Percentiles rank a stretch among this genome's conserved stretches.
Evolutionary conservation across 1,140 invertebrate genomes (phyloP).

Genomic region (Bathynomus jamesi): DNA sequence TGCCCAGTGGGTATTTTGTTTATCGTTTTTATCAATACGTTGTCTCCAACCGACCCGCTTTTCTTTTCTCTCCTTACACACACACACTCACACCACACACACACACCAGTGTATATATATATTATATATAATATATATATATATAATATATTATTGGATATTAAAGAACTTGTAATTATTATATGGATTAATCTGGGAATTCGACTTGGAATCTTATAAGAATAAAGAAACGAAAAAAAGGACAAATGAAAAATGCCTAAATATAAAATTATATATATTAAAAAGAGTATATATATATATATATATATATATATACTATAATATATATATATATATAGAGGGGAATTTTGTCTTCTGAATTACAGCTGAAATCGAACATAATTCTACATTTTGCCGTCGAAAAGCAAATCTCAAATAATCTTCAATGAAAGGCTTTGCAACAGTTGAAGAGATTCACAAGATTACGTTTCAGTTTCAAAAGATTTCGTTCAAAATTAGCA

Average conservation of each 20-base stretch:
- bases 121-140: neutral
- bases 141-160: neutral
- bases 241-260: neutral
- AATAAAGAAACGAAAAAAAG: neutral
- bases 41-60: too few species aligned
- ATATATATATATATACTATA: neutral
- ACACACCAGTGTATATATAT: neutral
- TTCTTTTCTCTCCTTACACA: too few species aligned
- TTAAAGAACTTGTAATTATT: too few species aligned
- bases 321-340: neutral
- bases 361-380: neutral
- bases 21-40: too few species aligned
- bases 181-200: too few species aligned
- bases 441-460: neutral
- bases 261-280: neutral
- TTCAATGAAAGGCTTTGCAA: neutral
- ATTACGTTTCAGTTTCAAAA: neutral
- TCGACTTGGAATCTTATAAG: too few species aligned
- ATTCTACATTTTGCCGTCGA: too few species aligned
- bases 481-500: neutral
- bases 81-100: neutral
- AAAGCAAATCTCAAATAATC: constrained; percentile 1
- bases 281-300: neutral
- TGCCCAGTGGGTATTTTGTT: too few species aligned
- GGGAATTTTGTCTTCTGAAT: neutral